Conservation (phyloP, 2,888 invertebrate species). For the Tetragonisca angustula region DNA sequence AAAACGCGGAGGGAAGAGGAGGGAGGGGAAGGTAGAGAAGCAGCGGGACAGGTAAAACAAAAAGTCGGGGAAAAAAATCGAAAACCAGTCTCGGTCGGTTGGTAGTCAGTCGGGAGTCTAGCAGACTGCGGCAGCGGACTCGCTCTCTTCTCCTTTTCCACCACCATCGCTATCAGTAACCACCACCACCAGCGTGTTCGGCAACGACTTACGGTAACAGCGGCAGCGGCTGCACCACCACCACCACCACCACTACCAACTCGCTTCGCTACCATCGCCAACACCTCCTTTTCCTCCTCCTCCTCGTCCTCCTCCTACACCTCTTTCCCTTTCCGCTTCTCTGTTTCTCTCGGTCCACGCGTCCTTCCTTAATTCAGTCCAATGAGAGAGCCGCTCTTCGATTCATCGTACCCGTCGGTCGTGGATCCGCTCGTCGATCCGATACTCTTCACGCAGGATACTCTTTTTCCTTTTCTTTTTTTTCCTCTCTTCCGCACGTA, state of each 20-base stretch:
- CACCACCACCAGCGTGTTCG: slow-evolving; percentile 55
- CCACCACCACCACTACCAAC: slow-evolving; percentile 50
- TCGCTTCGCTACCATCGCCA: slow-evolving; percentile 69
- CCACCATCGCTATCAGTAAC: slow-evolving; percentile 57
- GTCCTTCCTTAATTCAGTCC: slow-evolving; percentile 81
- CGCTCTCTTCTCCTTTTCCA: slow-evolving; percentile 54
- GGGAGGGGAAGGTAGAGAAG: slow-evolving; percentile 23
- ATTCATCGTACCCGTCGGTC: slow-evolving; percentile 71
- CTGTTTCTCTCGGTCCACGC: slow-evolving; percentile 76
- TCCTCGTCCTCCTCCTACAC: slow-evolving; percentile 50
- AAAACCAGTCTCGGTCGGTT: slow-evolving; percentile 77
- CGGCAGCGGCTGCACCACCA: slow-evolving; percentile 50
- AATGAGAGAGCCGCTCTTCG: slow-evolving; percentile 79
- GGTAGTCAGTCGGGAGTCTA: slow-evolving; percentile 60
- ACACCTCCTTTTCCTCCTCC: slow-evolving; percentile 66
- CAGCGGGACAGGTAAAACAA: slow-evolving; percentile 74
- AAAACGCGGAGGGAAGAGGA: slow-evolving; percentile 2
- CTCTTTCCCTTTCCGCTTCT: slow-evolving; percentile 66
- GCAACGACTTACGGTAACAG: slow-evolving; percentile 55
- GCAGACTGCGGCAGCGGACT: slow-evolving; percentile 51
- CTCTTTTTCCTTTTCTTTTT: slow-evolving; percentile 8
- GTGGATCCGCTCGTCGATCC: slow-evolving; percentile 34
- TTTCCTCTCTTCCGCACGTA: not conserved
- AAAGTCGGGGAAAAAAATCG: slow-evolving; percentile 75
- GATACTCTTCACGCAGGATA: slow-evolving; percentile 44